Evolutionary conservation across 2,888 invertebrate species (phyloP).

Genomic region (Phyllotreta cruciferae): DNA sequence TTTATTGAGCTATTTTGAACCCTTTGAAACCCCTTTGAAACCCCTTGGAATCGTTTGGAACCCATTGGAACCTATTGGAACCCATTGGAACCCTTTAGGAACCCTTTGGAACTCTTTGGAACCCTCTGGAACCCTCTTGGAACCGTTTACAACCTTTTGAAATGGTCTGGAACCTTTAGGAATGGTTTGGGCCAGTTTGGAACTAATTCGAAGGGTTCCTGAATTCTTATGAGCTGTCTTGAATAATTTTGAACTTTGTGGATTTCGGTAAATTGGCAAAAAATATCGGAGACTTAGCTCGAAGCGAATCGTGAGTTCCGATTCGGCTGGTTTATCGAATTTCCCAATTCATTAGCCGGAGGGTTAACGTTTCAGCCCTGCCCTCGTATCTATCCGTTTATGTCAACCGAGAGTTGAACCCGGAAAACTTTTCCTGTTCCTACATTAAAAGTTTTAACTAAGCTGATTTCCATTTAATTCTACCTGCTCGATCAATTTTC

Average conservation of each 20-base stretch:
- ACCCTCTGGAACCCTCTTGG: neutral
- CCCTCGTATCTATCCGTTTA: too few species aligned
- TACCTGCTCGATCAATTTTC: constrained; percentile 40
- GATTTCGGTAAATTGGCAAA: neutral
- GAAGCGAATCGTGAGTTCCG: neutral
- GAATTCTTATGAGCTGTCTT: too few species aligned
- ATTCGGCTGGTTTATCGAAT: too few species aligned
- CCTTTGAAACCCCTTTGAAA: neutral
- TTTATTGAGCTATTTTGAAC: too few species aligned
- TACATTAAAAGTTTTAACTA: constrained; percentile 33
- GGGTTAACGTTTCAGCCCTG: too few species aligned
- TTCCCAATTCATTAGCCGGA: too few species aligned
- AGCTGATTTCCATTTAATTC: constrained; percentile 33
- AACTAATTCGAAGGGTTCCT: too few species aligned
- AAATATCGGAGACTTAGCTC: neutral
- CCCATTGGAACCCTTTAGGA: neutral
- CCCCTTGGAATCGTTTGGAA: neutral
- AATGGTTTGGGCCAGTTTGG: too few species aligned
- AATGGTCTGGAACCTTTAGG: neutral
- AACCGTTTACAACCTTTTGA: neutral
- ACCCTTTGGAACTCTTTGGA: too few species aligned
- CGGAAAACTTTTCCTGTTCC: constrained; percentile 28
- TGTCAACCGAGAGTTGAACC: too few species aligned
- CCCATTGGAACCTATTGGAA: neutral
- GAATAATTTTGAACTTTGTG: neutral